A percentile compares a stretch with the other conserved stretches of the same genome.
Evolutionary conservation across 2,888 invertebrate genomes (phyloP).

Genomic region (Mythimna vitellina): DNA sequence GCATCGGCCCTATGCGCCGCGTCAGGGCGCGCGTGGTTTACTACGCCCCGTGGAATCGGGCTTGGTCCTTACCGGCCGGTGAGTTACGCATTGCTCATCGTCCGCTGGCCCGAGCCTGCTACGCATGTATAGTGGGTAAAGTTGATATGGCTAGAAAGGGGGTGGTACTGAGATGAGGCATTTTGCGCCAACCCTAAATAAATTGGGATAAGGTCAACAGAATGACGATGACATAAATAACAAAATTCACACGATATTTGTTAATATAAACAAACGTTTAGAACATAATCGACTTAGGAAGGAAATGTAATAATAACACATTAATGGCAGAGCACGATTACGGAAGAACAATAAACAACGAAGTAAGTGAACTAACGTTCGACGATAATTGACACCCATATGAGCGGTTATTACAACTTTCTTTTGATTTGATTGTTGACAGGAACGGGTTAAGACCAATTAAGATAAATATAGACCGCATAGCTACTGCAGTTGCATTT

Average conservation of each 20-base stretch:
- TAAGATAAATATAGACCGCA: not conserved
- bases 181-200: not conserved
- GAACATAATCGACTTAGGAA: conserved; percentile 14
- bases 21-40: too few relatives aligned
- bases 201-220: not conserved
- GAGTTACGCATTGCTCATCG: too few relatives aligned
- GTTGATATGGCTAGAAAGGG: not conserved
- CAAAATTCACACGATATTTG: not conserved
- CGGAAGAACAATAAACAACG: conserved; percentile 24
- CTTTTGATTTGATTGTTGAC: conserved; percentile 3
- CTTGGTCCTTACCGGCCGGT: too few relatives aligned
- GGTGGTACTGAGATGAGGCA: not conserved
- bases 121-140: not conserved
- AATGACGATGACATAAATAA: conserved; percentile 13
- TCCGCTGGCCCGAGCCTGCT: too few relatives aligned
- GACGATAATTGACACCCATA: conserved; percentile 34
- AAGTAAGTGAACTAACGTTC: conserved; percentile 4
- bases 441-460: not conserved
- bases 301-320: conserved; percentile 15
- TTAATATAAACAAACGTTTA: conserved; percentile 1
- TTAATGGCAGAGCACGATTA: conserved; percentile 16
- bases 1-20: too few relatives aligned
- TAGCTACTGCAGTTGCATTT: too few relatives aligned
- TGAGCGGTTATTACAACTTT: conserved; percentile 22
- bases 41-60: too few relatives aligned